Conservation (phyloP, 92 coral and sea anemone genomes). For the Epizoanthus scotinus region DNA sequence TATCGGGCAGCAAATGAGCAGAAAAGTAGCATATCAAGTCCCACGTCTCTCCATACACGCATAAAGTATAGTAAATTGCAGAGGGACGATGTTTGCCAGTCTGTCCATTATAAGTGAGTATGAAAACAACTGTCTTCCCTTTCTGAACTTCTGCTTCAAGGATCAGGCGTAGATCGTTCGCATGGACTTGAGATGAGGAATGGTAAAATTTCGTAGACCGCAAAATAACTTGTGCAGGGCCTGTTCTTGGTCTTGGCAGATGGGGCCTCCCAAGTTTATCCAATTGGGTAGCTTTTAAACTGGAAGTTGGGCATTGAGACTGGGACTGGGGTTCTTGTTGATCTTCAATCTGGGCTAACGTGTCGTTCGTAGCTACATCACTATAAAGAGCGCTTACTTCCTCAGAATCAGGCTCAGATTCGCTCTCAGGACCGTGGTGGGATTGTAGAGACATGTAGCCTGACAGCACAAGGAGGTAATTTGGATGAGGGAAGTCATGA, state of each 20-base stretch:
- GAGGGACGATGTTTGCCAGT: slow-evolving; percentile 32
- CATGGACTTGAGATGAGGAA: not conserved
- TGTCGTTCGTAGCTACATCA: too few species aligned
- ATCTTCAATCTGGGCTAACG: too few species aligned
- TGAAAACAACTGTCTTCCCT: not conserved
- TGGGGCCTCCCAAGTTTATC: slow-evolving; percentile 49
- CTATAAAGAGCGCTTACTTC: slow-evolving; percentile 10
- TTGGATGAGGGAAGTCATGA: slow-evolving; percentile 44
- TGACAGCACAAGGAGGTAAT: slow-evolving; percentile 33
- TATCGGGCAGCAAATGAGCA: slow-evolving; percentile 52
- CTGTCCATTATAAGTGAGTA: slow-evolving; percentile 44
- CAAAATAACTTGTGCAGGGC: slow-evolving; percentile 34
- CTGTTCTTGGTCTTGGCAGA: slow-evolving; percentile 32
- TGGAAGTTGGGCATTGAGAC: slow-evolving; percentile 13
- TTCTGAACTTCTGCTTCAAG: too few species aligned
- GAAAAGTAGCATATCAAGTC: slow-evolving; percentile 53
- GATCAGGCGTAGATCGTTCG: too few species aligned
- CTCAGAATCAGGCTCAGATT: slow-evolving; percentile 18
- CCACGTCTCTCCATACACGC: slow-evolving; percentile 38
- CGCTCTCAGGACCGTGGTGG: slow-evolving; percentile 2
- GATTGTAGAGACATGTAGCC: slow-evolving; percentile 42
- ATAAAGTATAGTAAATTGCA: slow-evolving; percentile 40
- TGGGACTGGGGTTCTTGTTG: slow-evolving; percentile 17
- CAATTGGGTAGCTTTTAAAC: not conserved
- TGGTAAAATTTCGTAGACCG: slow-evolving; percentile 29